Percentiles rank a stretch among this genome's conserved stretches.
phyloP scores from a whole-genome alignment of 2,888 invertebrate species.

The Drosophila lutescens region DNA sequence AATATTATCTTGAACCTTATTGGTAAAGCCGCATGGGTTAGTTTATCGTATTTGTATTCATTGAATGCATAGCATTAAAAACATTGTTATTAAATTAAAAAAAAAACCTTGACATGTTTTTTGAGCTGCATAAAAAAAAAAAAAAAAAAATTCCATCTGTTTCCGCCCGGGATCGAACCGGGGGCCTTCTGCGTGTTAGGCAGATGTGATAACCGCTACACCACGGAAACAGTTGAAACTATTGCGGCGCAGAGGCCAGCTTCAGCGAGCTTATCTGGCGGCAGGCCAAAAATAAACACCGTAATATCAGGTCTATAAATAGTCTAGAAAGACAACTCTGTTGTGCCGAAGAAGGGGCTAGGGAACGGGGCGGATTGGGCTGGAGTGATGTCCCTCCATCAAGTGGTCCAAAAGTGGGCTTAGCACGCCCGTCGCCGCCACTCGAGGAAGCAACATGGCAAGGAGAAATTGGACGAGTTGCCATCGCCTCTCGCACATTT shows the following conservation, averaged over 20 bases:
- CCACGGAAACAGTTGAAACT: constrained; percentile 81
- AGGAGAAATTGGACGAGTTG: constrained; percentile 48
- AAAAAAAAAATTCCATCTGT: constrained; percentile 40
- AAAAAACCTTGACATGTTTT: too few species aligned
- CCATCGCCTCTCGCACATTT: constrained; percentile 54
- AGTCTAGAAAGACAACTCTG: not conserved
- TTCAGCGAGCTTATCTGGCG: not conserved
- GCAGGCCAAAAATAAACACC: too few species aligned
- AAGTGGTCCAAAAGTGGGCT: constrained; percentile 71
- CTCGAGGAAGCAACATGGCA: constrained; percentile 41
- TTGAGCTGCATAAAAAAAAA: too few species aligned
- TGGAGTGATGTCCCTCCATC: constrained; percentile 40
- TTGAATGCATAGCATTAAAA: too few species aligned
- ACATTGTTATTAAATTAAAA: too few species aligned
- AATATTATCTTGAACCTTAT: too few species aligned
- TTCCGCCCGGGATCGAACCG: constrained; percentile 85
- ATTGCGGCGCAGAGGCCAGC: not conserved
- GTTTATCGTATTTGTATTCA: too few species aligned
- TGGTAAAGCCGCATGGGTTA: too few species aligned
- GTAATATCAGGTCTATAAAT: not conserved
- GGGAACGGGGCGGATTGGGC: not conserved
- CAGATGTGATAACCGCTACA: constrained; percentile 85
- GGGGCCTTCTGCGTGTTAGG: constrained; percentile 85
- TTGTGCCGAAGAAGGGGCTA: not conserved
- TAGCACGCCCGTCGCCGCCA: constrained; percentile 41